Evolutionary conservation across 2,113 vertebrate species (phyloP).

Genomic region (Willisornis vidua): DNA sequence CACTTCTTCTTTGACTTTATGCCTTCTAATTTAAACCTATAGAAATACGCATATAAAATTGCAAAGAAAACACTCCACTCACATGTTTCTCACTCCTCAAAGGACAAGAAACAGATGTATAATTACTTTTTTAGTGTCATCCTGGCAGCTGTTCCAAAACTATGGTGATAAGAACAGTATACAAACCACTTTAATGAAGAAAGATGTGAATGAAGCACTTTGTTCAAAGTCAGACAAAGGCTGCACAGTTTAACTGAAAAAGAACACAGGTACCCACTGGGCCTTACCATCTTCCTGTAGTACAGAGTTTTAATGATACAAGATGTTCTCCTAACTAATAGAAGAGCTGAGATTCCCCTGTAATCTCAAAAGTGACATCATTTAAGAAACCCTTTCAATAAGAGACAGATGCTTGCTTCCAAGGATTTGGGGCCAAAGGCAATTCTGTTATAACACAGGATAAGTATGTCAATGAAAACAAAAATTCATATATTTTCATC

Average conservation of each 20-base stretch:
- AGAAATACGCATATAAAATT: not conserved
- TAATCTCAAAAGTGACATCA: not conserved
- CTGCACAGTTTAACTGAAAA: not conserved
- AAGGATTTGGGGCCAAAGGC: not conserved
- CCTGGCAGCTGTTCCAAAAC: conserved; percentile 39
- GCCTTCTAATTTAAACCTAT: not conserved
- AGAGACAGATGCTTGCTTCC: not conserved
- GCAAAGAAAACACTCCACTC: not conserved
- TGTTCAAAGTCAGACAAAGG: conserved; percentile 10
- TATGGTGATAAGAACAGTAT: not conserved
- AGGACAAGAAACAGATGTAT: conserved; percentile 36
- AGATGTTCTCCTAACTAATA: not conserved
- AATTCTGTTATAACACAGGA: not conserved
- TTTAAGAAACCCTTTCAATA: not conserved
- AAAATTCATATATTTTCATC: not conserved
- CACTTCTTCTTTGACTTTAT: conserved; percentile 2
- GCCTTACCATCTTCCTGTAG: not conserved
- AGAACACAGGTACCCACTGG: not conserved
- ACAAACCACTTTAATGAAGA: not conserved
- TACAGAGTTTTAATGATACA: not conserved
- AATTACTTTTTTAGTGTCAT: conserved; percentile 51
- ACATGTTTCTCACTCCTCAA: conserved; percentile 1
- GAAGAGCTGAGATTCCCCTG: not conserved
- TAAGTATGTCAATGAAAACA: not conserved
- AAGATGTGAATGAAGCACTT: not conserved